Percentiles rank a stretch among this genome's conserved stretches.
Evolutionary conservation across 2,113 vertebrate species (phyloP).

Genomic region (Colius striatus): DNA sequence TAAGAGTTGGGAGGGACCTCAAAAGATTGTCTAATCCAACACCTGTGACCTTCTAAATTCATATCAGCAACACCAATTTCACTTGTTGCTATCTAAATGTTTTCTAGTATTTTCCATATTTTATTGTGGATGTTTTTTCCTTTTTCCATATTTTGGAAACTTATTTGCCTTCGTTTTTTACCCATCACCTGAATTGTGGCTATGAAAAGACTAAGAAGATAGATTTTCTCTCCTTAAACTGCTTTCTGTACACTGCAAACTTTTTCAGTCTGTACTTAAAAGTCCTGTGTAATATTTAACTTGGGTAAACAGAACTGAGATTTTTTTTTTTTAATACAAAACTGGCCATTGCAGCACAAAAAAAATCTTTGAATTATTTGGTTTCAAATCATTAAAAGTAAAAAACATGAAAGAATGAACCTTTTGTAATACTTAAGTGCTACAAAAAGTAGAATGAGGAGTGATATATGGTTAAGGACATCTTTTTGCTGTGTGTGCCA

Average conservation of each 20-base stretch:
- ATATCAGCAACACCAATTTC: not conserved
- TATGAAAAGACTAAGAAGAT: not conserved
- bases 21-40: too few relatives aligned
- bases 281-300: slow-evolving; percentile 65
- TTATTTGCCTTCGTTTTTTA: not conserved
- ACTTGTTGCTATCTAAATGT: not conserved
- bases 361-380: not conserved
- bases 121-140: not conserved
- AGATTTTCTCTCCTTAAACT: not conserved
- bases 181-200: not conserved
- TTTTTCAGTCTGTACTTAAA: not conserved
- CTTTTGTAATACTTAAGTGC: not conserved
- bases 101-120: not conserved
- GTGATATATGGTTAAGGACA: not conserved
- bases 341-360: not conserved
- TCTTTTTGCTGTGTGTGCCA: not conserved
- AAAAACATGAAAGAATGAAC: not conserved
- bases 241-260: not conserved
- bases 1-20: too few relatives aligned
- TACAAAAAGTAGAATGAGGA: not conserved
- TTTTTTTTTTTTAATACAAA: not conserved
- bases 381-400: not conserved
- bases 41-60: not conserved
- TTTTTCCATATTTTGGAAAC: not conserved
- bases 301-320: not conserved